phyloP scores from a whole-genome alignment of 1,140 invertebrate genomes.

The Orchestia grillus region DNA sequence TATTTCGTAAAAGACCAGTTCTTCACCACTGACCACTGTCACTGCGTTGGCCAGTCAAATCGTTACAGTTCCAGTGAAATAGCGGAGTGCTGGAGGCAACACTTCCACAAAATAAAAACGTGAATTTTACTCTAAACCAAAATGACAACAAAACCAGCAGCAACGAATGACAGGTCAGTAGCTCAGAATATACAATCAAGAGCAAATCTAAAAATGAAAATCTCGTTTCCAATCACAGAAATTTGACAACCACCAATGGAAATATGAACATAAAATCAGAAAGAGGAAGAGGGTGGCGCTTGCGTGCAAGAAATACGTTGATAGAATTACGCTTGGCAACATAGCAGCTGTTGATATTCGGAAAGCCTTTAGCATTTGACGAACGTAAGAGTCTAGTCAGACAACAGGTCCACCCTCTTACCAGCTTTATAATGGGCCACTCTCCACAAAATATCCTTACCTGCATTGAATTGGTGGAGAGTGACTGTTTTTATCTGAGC shows the following conservation, averaged over 20 bases:
- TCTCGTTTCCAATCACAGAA: neutral
- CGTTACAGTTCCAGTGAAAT: neutral
- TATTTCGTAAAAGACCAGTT: neutral
- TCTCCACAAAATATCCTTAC: neutral
- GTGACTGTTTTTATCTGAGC: neutral
- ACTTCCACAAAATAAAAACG: neutral
- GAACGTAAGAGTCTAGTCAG: neutral
- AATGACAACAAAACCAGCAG: neutral
- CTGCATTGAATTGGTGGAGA: neutral
- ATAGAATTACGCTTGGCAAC: neutral
- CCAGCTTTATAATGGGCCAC: neutral
- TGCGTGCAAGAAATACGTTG: neutral
- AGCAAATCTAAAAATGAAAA: neutral
- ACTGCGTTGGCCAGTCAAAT: neutral
- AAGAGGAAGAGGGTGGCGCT: neutral
- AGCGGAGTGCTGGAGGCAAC: neutral
- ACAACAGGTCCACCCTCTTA: neutral
- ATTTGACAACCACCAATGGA: neutral
- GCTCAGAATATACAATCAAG: neutral
- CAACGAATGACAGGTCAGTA: neutral
- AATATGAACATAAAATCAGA: neutral
- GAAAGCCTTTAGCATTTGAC: neutral
- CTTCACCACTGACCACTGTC: neutral
- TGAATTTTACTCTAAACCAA: neutral
- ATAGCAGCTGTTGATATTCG: neutral